Conservation (phyloP, 1,140 invertebrate genomes). For the Lanistes nyassanus region DNA sequence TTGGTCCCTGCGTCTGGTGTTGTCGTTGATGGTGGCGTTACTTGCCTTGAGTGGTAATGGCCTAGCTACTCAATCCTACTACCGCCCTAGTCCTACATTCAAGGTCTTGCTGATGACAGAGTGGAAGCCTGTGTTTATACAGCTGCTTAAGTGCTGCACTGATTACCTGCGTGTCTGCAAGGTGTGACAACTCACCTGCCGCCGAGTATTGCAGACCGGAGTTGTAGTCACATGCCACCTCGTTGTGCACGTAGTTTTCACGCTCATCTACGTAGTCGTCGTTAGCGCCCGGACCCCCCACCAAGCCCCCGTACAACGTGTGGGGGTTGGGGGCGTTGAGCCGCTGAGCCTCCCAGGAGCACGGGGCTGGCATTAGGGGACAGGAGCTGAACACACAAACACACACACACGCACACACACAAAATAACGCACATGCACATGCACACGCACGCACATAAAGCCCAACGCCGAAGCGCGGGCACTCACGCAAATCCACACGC, state of each 20-base stretch:
- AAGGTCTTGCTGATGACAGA: no score
- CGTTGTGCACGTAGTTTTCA: conserved; percentile 62
- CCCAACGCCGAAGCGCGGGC: background rate
- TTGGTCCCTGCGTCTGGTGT: no score
- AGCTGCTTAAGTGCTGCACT: no score
- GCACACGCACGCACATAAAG: background rate
- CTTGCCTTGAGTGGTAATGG: no score
- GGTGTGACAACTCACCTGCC: conserved; percentile 18
- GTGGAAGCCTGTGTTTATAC: no score
- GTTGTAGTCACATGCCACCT: conserved; percentile 67
- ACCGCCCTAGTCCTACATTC: no score
- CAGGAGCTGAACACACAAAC: background rate
- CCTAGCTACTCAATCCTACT: no score
- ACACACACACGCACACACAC: background rate
- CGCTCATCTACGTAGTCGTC: conserved; percentile 62
- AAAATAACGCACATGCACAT: background rate
- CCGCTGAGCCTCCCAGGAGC: no score
- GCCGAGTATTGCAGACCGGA: conserved; percentile 56
- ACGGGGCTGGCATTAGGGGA: background rate
- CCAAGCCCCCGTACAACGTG: conserved; percentile 65
- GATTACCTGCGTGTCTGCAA: no score
- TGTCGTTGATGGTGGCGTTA: no score
- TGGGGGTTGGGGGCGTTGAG: conserved; percentile 54
- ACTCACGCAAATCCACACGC: background rate
- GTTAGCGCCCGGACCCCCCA: conserved; percentile 64